Evolutionary conservation across 35 echinoderm and acorn worm species (phyloP), one percentile per base, ranked within the genome.

Genomic region (Apostichopus parvimensis): DNA sequence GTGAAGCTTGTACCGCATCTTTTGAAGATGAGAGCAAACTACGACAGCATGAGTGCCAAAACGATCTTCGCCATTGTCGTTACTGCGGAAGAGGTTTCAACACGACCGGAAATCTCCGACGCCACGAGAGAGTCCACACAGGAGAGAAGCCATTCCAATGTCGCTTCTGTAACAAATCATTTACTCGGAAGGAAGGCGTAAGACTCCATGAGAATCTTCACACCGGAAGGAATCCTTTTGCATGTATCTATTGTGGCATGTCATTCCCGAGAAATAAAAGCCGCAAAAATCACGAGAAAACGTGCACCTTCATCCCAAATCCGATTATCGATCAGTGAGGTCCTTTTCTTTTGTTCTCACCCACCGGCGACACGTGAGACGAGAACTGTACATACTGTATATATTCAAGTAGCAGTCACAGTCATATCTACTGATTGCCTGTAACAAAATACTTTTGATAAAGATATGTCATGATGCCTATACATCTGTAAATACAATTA

Each of bases 101-200:
- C 52, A 78, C 86, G n/a, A 64, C 25, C 5, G 85, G 82, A 12
- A 87, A 95, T 65, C 72, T 95, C 5, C 59, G 80, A 24, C 91
- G 91, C 4, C 94, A 95, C 68, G 57, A 71, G 53, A 76, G 71
- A 53, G 90, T 90, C 9, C 94, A 95, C 78, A 89, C 94, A 1
- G 94, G 94, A 9, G 91, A 93, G 64, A 92, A 73, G 56, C 94
- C 94, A 34, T 95, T 83, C 85, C 53, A 56, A 26, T 95, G 94
- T 34, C 24, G 88, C 26, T 79, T 80, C 9, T 95, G 94, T 54
- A 77, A 66, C 5, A 87, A 90, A 65, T n/a, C 54, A 8, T 95
- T 89, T 60, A 79, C 83, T 18, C 94, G 91, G 6, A 92, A 62
- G 71, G 77, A 79, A 28, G 82, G 82, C 23, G 45, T 95, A 14